Evolutionary conservation across 2,888 invertebrate species (phyloP).

Genomic region (Brachylomia viminalis): DNA sequence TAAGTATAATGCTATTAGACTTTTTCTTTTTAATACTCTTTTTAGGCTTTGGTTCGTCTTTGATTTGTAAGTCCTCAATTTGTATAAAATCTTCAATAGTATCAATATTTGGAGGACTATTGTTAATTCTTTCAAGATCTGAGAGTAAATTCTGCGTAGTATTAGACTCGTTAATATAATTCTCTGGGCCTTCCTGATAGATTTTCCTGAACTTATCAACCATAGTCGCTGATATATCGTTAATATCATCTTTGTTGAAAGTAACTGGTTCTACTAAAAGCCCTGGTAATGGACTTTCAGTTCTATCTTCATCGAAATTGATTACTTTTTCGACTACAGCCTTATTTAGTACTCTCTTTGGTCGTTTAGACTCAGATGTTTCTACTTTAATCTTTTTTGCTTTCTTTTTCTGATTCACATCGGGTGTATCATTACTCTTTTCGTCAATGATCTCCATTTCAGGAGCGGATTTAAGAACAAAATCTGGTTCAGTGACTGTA

Average conservation of each 20-base stretch:
- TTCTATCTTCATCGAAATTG: slow-evolving; percentile 70
- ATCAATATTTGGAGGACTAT: slow-evolving; percentile 64
- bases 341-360: slow-evolving; percentile 57
- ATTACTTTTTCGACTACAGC: slow-evolving; percentile 52
- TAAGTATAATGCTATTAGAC: slow-evolving; percentile 10
- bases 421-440: slow-evolving; percentile 38
- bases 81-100: slow-evolving; percentile 65
- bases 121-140: slow-evolving; percentile 71
- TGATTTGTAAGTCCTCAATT: slow-evolving; percentile 44
- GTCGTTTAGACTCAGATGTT: slow-evolving; percentile 52
- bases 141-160: slow-evolving; percentile 78
- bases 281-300: slow-evolving; percentile 81
- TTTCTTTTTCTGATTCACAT: slow-evolving; percentile 58
- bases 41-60: slow-evolving; percentile 10
- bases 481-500: slow-evolving; percentile 63
- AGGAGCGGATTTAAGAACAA: slow-evolving; percentile 64
- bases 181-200: slow-evolving; percentile 69
- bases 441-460: slow-evolving; percentile 76
- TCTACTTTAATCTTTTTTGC: slow-evolving; percentile 51
- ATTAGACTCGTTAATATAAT: slow-evolving; percentile 70
- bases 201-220: slow-evolving; percentile 77
- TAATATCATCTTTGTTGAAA: slow-evolving; percentile 60
- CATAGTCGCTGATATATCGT: slow-evolving; percentile 73
- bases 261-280: slow-evolving; percentile 78
- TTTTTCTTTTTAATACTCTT: slow-evolving; percentile 37